Evolutionary conservation across 64 coral and sea anemone species (phyloP), one percentile per base, ranked within the genome.

Genomic region (Porites australiensis): DNA sequence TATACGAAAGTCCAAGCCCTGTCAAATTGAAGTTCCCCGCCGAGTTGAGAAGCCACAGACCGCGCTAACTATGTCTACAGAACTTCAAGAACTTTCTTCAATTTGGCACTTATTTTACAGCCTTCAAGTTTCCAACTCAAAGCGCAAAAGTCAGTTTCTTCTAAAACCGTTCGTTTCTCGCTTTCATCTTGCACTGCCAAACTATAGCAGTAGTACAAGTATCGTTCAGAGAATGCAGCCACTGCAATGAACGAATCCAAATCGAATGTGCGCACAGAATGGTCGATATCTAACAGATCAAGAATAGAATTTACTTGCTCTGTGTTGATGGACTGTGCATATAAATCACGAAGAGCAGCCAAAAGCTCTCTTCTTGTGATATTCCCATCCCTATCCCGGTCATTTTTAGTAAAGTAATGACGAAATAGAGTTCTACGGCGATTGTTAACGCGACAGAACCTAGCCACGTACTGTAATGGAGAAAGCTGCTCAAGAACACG

Each of bases 111-210:
- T n/a, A 98, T 87, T 50, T 68, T 23, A 66, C 91, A 98, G 16
- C 97, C 94, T 7, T 96, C 97, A 3, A 98, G 91, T 77, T 98
- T 98, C 94, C 90, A 96, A 58, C 82, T 89, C 70, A 98, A 85
- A 13, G 90, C 97, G 37, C 94, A 89, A 53, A 98, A 98, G 77
- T 98, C 97, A 13, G 97, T 98, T 91, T 96, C 94, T 86, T 98
- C 97, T 14, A 98, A 86, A 16, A 98, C 83, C 22, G 91, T 82
- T 88, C 94, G 93, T 13, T 74, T 86, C 61, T 92, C 82, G 45
- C 58, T 80, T 13, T 69, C 64, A 14, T 96, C 88, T 16, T 91
- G 51, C 8, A 92, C 67, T 0, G 70, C 74, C 60, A 79, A 58
- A 21, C 87, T 88, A 19, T 90, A 96, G 63, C 86, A 54, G n/a